Evolutionary conservation across 2,113 vertebrate species (phyloP).

Genomic region (Aix galericulata): DNA sequence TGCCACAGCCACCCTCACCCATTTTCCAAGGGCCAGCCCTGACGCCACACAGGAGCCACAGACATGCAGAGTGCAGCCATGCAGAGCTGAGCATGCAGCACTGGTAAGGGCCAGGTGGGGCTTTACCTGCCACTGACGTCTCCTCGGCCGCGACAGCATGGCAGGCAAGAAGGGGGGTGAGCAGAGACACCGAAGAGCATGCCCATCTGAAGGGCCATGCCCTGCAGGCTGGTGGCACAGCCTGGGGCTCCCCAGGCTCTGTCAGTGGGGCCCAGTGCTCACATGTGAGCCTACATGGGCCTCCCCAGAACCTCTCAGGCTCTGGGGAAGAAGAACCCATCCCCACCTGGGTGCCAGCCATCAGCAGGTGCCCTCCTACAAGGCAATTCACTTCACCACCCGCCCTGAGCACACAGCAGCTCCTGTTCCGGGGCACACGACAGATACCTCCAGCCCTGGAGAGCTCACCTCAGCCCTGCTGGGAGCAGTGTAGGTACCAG

Average conservation of each 20-base stretch:
- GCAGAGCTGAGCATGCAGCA: conserved; percentile 50
- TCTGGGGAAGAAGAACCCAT: background rate
- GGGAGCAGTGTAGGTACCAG: background rate
- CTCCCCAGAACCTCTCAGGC: background rate
- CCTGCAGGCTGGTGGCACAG: fast-evolving
- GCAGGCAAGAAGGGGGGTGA: conserved; percentile 50
- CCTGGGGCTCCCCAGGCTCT: background rate
- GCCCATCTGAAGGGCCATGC: background rate
- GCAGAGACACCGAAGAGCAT: background rate
- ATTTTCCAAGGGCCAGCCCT: background rate
- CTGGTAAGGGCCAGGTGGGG: fast-evolving
- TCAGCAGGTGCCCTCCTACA: background rate
- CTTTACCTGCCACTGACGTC: conserved; percentile 63
- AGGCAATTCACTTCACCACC: background rate
- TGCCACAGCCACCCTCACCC: background rate
- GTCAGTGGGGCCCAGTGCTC: background rate
- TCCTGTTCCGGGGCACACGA: background rate
- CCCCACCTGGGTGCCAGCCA: background rate
- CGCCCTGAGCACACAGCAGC: fast-evolving
- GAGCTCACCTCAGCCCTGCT: background rate
- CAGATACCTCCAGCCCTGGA: fast-evolving
- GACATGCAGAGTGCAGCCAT: conserved; percentile 43
- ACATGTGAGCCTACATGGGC: background rate
- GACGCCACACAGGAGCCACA: fast-evolving
- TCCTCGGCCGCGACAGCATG: conserved; percentile 59